Percentiles rank a stretch among this genome's conserved stretches.
Evolutionary conservation across 2,113 vertebrate species (phyloP).

Genomic region (Sprattus sprattus): DNA sequence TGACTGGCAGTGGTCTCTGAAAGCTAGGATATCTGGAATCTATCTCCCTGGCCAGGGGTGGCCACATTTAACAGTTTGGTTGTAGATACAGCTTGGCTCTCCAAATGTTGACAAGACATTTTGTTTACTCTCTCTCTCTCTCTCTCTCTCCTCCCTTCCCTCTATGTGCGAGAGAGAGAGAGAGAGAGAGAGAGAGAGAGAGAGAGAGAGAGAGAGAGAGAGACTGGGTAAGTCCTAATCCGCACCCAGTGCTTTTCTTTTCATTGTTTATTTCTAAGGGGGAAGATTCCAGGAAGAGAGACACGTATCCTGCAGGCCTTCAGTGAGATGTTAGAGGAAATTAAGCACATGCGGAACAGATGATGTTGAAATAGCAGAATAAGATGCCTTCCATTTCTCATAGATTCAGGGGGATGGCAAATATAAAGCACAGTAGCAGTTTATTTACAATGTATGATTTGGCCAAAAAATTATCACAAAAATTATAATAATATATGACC

Average conservation of each 20-base stretch:
- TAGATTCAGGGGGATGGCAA: not conserved
- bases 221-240: conserved; percentile 33
- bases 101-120: not conserved
- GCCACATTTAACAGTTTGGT: not conserved
- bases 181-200: conserved; percentile 17
- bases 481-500: not conserved
- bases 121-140: not conserved
- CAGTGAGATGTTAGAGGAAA: not conserved
- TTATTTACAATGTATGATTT: not conserved
- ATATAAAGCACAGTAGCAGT: conserved; percentile 2
- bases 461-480: not conserved
- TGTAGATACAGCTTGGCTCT: conserved; percentile 2
- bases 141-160: not conserved
- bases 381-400: not conserved
- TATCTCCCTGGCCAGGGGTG: not conserved
- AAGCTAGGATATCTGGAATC: not conserved
- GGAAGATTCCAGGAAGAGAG: conserved; percentile 34
- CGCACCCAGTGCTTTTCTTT: conserved; percentile 29
- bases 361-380: not conserved
- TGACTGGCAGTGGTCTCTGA: not conserved
- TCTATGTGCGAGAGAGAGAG: conserved; percentile 18
- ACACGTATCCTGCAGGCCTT: not conserved
- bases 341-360: not conserved
- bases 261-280: conserved; percentile 39
- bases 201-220: conserved; percentile 14